phyloP scores from a whole-genome alignment of 2,888 invertebrate species.

The Hipparchia semele region DNA sequence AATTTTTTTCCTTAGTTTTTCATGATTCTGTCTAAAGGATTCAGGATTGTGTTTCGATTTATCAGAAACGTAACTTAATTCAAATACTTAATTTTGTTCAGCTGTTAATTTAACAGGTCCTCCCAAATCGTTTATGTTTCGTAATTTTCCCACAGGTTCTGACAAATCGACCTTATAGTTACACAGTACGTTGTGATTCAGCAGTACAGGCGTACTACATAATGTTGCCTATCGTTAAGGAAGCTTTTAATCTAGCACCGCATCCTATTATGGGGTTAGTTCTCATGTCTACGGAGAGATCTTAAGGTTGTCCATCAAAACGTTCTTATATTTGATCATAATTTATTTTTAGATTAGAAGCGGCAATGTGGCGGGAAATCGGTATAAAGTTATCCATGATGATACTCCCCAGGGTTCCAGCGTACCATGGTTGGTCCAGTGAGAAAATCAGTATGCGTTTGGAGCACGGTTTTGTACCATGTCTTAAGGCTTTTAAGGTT shows the following conservation, averaged over 20 bases:
- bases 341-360: constrained; percentile 68
- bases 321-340: neutral
- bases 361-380: constrained; percentile 84
- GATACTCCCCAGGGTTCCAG: constrained; percentile 78
- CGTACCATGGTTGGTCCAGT: constrained; percentile 78
- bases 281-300: neutral
- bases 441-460: constrained; percentile 81
- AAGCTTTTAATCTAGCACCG: constrained; percentile 71
- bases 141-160: constrained; percentile 57
- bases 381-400: constrained; percentile 82
- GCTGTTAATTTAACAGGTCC: neutral
- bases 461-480: constrained; percentile 82
- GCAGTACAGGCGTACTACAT: constrained; percentile 80
- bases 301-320: neutral
- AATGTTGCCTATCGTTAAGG: constrained; percentile 63
- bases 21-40: neutral
- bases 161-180: constrained; percentile 81
- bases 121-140: neutral
- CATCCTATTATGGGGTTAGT: constrained; percentile 73
- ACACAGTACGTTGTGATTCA: constrained; percentile 83
- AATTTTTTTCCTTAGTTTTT: neutral
- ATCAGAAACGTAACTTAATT: neutral
- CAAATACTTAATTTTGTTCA: neutral
- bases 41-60: neutral
- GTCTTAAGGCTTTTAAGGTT: constrained; percentile 74